Conservation (phyloP, 2,113 vertebrate species). For the Eonycteris spelaea region DNA sequence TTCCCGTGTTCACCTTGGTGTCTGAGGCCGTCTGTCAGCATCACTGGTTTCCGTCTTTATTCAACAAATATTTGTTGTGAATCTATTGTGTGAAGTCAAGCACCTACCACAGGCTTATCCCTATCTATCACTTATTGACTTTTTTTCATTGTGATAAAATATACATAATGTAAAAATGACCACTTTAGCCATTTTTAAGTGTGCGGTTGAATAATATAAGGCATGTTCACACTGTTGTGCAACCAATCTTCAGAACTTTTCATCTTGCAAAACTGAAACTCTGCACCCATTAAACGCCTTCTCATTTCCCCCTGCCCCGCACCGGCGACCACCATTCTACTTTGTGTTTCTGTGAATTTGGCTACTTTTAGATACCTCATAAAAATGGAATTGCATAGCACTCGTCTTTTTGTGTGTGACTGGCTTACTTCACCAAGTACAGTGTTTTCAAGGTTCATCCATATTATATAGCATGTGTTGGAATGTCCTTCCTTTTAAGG, state of each 20-base stretch:
- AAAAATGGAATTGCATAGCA: neutral
- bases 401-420: neutral
- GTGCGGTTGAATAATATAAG: neutral
- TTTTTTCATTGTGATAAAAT: neutral
- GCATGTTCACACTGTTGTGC: neutral
- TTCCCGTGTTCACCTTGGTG: neutral
- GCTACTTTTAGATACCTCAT: neutral
- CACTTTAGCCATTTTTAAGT: neutral
- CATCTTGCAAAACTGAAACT: neutral
- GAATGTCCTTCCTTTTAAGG: neutral
- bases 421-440: neutral
- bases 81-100: neutral
- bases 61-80: neutral
- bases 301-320: no score
- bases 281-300: neutral
- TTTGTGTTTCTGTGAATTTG: neutral
- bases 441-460: neutral
- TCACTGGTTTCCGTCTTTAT: neutral
- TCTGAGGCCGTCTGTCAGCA: neutral
- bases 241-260: neutral
- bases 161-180: neutral
- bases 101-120: accelerated
- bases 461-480: neutral
- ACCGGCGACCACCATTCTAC: neutral
- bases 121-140: neutral